Evolutionary conservation across 2,797 vertebrate species (phyloP).

Genomic region (Gobio occitaniae): DNA sequence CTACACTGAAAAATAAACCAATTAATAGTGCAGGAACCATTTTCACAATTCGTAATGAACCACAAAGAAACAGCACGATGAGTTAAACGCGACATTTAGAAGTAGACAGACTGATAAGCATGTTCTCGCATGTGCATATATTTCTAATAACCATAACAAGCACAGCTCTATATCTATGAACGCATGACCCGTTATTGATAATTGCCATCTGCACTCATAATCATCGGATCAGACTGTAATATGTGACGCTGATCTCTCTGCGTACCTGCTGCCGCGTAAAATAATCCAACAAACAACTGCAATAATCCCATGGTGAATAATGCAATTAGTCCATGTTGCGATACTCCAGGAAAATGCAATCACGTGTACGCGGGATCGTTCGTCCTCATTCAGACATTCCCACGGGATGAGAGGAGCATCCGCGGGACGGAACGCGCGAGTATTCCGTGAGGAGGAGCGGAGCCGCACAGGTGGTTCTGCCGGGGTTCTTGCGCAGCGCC

Average conservation of each 20-base stretch:
- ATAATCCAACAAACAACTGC: constrained; percentile 76
- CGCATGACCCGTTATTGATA: neutral
- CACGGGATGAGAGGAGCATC: constrained; percentile 57
- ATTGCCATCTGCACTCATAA: neutral
- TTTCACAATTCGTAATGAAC: neutral
- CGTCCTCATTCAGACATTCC: constrained; percentile 69
- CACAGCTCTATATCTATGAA: neutral
- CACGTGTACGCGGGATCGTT: constrained; percentile 60
- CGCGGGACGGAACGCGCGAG: neutral
- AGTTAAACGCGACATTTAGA: neutral
- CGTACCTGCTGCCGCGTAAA: constrained; percentile 78
- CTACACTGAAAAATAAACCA: neutral
- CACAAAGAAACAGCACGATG: neutral
- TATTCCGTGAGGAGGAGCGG: constrained; percentile 32
- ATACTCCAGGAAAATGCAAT: constrained; percentile 70
- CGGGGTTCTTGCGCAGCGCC: constrained; percentile 17
- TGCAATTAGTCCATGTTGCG: constrained; percentile 81
- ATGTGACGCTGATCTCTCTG: constrained; percentile 3
- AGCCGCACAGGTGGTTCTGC: constrained; percentile 24
- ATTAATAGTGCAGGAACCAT: neutral
- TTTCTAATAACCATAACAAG: neutral
- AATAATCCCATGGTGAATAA: constrained; percentile 79
- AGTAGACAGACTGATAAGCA: neutral
- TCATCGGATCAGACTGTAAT: neutral
- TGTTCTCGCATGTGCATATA: neutral